Percentiles rank a stretch among this genome's conserved stretches.
Evolutionary conservation across 2,113 vertebrate genomes (phyloP).

Genomic region (Seriola quinqueradiata): DNA sequence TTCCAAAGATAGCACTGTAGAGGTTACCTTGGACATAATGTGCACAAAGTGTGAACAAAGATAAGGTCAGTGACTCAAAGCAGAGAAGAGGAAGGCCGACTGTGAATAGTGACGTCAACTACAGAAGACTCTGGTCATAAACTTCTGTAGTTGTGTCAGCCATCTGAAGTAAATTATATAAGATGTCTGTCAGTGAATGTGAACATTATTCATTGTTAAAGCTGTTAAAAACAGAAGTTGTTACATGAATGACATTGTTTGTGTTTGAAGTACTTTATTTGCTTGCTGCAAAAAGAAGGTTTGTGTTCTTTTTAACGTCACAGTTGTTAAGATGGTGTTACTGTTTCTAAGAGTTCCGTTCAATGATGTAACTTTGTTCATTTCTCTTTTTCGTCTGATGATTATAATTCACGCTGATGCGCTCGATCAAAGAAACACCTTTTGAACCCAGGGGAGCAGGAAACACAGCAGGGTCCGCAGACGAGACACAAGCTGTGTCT

Average conservation of each 20-base stretch:
- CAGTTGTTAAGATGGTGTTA: conserved; percentile 20
- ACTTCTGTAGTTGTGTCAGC: background rate
- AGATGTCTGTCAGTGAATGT: conserved; percentile 43
- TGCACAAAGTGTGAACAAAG: conserved; percentile 25
- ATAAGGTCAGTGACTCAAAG: conserved; percentile 26
- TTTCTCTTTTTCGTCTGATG: background rate
- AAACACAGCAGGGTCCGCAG: background rate
- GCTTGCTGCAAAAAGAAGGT: conserved; percentile 2
- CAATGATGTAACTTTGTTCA: background rate
- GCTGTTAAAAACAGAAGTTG: conserved; percentile 26
- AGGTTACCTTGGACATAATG: conserved; percentile 27
- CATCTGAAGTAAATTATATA: conserved; percentile 13
- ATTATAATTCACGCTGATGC: conserved; percentile 15
- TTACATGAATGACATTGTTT: conserved; percentile 49
- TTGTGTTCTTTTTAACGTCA: conserved; percentile 2
- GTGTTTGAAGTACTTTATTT: conserved; percentile 31
- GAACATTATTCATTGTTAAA: conserved; percentile 41
- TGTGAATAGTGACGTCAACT: background rate
- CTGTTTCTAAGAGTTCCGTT: conserved; percentile 13
- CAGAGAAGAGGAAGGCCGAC: conserved; percentile 17
- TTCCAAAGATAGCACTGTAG: conserved; percentile 80
- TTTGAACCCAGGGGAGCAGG: conserved; percentile 17
- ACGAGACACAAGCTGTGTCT: conserved; percentile 20
- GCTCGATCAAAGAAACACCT: conserved; percentile 37
- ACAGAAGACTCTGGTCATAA: background rate